Conservation (phyloP, 2,888 invertebrate species). For the Sceliomorpha sp. region DNA sequence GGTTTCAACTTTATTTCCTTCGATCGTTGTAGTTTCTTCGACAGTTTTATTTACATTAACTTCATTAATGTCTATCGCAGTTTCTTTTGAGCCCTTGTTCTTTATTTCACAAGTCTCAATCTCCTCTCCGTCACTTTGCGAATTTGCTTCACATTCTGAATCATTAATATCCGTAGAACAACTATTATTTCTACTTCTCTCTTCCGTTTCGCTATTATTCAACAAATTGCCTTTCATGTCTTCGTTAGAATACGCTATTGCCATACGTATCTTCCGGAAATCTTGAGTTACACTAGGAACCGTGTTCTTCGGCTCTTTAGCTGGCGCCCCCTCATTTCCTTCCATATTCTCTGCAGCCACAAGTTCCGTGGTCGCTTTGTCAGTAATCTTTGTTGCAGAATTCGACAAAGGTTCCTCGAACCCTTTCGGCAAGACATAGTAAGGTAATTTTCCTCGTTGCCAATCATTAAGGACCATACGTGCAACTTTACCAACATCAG, state of each 20-base stretch:
- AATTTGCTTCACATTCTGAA: conserved; percentile 56
- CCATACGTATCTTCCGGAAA: conserved; percentile 90
- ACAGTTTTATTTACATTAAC: too few species aligned
- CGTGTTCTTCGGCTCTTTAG: conserved; percentile 49
- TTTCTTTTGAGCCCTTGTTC: too few species aligned
- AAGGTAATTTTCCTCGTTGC: conserved; percentile 98
- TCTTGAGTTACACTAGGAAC: conserved; percentile 86
- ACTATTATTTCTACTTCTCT: conserved; percentile 81
- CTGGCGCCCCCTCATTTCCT: conserved; percentile 3
- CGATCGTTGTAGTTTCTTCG: too few species aligned
- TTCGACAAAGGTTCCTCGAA: conserved; percentile 87
- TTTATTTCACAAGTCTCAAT: too few species aligned
- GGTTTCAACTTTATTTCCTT: conserved; percentile 17
- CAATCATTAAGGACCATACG: conserved; percentile 99
- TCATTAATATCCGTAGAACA: conserved; percentile 64
- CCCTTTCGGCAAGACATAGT: conserved; percentile 93
- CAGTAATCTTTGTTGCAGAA: too few species aligned
- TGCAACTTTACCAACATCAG: conserved; percentile 93
- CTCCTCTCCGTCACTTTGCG: conserved; percentile 17
- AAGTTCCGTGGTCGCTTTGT: conserved; percentile 61
- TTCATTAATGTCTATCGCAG: too few species aligned
- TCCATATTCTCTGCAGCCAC: conserved; percentile 68
- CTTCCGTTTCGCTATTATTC: conserved; percentile 13
- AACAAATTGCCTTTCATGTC: conserved; percentile 79
- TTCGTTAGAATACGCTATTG: conserved; percentile 84